Base-by-base conservation (phyloP, 2,888 invertebrate species). In the Sphinx pinastri region DNA sequence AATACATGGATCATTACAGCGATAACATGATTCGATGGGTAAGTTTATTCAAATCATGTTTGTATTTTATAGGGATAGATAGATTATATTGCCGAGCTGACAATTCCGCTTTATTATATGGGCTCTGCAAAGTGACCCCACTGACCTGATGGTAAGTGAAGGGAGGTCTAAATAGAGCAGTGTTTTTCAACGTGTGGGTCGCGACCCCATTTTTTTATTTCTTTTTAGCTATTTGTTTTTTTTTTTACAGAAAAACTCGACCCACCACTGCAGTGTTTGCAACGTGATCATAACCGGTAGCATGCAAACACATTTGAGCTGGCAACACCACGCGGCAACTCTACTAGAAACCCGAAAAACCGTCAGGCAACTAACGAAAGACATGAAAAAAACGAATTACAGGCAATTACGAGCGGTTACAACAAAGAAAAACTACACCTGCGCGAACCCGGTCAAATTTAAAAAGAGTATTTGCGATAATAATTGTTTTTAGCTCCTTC, bases 161-260 rank as follows among this genome's bases (percentile, higher is more conserved):
- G n/a, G n/a, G n/a, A n/a, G n/a, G n/a, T n/a, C n/a, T n/a, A n/a
- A n/a, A n/a, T n/a, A n/a, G n/a, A n/a, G n/a, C n/a, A n/a, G n/a
- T n/a, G n/a, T n/a, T n/a, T n/a, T n/a, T n/a, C n/a, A n/a, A n/a
- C n/a, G n/a, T n/a, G n/a, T n/a, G n/a, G n/a, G n/a, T n/a, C n/a
- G n/a, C n/a, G n/a, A n/a, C n/a, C n/a, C n/a, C n/a, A n/a, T n/a
- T 11, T 55, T 19, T 38, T 38, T 38, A 19, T 5, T 25, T 25
- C 25, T 25, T 25, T 25, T 25, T 25, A 25, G 25, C 25, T 25
- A 57, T 57, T 25, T 25, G 19, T 57, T 11, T 13, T 57, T 47
- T 49, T 25, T 63, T 47, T 13, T 25, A 25, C 63, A 63, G 63
- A 63, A 63, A 63, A 63, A 63, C 19, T 63, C 63, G 49, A 19